Evolutionary conservation across 1,140 invertebrate species (phyloP), one percentile per base, ranked within the genome.

Genomic region (Bombus impatiens): DNA sequence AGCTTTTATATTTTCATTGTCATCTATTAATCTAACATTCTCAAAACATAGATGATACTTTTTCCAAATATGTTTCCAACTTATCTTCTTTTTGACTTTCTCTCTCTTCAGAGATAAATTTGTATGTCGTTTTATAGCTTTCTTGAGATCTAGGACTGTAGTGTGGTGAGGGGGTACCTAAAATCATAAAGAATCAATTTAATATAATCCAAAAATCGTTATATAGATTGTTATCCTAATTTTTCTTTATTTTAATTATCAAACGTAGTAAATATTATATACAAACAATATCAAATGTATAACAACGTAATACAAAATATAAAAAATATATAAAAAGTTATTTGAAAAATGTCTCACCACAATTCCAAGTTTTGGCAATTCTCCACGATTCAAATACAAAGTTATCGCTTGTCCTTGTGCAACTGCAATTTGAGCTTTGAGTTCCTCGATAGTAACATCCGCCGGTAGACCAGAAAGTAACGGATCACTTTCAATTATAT

Each of bases 31-130:
- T 78, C 79, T 81, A 18, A 90, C 65, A 71, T 93, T 79, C 1
- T 93, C 86, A 68, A 92, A 95, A 32, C 70, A 84, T 13, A 95
- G 85, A 79, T 93, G 18, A 85, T 95, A 94, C 62, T 91, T 94
- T 79, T 93, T 95, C 94, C 94, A 95, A 42, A 95, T 75, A n/a
- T 94, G 92, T 81, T 93, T 95, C 95, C 95, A 95, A 80, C 94
- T 95, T 53, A 95, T 94, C 86, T 95, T 95, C 59, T 92, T 93
- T 5, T 87, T 93, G 2, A 94, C 81, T 9, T 93, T 90, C 70
- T 95, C 92, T 82, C 95, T 92, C 74, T 92, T 92, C 1, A 95
- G 72, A 28, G 92, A 90, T 67, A 95, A 91, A 87, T 91, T 93
- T 62, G 94, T 95, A 74, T 94, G 89, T n/a, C 92, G 81, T 83